Percentiles rank a stretch among this genome's conserved stretches.
Conservation (phyloP, 1,140 invertebrate species). For the Lineus longissimus region DNA sequence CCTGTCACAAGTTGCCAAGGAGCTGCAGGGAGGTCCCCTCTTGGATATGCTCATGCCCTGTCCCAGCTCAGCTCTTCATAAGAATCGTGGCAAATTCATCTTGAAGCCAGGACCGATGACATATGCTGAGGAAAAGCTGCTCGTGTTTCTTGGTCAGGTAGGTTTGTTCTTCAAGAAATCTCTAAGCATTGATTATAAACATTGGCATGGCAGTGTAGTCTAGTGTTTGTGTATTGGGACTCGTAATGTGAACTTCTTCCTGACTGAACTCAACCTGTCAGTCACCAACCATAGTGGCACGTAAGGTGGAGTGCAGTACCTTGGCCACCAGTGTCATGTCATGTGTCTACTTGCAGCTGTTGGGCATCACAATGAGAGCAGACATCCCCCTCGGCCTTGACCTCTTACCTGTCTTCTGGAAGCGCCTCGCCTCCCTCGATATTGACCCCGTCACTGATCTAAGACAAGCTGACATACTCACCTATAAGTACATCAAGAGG, state of each 20-base stretch:
- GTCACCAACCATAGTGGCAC: too few relatives aligned
- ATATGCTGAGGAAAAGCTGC: slow-evolving; percentile 49
- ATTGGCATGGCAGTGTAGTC: background rate
- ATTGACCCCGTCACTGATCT: slow-evolving; percentile 46
- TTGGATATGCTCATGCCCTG: slow-evolving; percentile 44
- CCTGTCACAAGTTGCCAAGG: slow-evolving; percentile 48
- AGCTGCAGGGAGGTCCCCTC: slow-evolving; percentile 37
- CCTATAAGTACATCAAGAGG: slow-evolving; percentile 51
- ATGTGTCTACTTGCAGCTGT: slow-evolving; percentile 33
- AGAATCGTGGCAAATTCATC: slow-evolving; percentile 43
- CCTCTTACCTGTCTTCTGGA: slow-evolving; percentile 49
- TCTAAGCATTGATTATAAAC: background rate
- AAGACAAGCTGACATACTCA: slow-evolving; percentile 47
- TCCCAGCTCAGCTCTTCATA: slow-evolving; percentile 29
- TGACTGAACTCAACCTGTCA: too few relatives aligned
- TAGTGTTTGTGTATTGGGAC: too few relatives aligned
- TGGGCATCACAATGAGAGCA: slow-evolving; percentile 53
- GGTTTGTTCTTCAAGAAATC: background rate
- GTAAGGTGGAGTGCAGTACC: too few relatives aligned
- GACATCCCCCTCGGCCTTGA: slow-evolving; percentile 53
- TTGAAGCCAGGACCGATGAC: slow-evolving; percentile 47
- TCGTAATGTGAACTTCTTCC: too few relatives aligned
- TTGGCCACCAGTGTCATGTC: too few relatives aligned
- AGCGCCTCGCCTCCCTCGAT: slow-evolving; percentile 36
- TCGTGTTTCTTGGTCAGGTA: slow-evolving; percentile 54